phyloP scores from a whole-genome alignment of 1,140 invertebrate species.

The Anadara kagoshimensis region DNA sequence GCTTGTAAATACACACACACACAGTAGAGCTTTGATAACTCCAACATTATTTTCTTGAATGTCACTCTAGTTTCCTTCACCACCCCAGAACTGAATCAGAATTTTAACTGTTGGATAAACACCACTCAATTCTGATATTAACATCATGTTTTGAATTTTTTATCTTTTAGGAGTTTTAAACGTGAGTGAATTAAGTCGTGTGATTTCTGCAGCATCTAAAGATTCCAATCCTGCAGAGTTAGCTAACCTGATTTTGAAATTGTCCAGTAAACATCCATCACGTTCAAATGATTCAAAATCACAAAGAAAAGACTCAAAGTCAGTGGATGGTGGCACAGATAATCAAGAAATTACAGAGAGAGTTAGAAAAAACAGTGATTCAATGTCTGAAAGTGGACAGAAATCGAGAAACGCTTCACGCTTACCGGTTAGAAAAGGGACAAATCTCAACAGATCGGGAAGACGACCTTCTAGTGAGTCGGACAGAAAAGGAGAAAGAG shows the following conservation, averaged over 20 bases:
- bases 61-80: no score
- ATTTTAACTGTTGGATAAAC: no score
- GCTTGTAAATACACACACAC: no score
- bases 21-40: no score
- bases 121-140: no score
- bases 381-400: no score
- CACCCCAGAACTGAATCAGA: no score
- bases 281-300: neutral
- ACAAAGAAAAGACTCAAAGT: neutral
- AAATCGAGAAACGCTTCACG: constrained; percentile 3
- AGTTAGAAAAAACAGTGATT: no score
- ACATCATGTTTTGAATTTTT: no score
- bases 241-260: constrained; percentile 31
- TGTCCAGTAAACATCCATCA: constrained; percentile 28
- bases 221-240: constrained; percentile 29
- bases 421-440: constrained; percentile 32
- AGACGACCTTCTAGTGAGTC: constrained; percentile 1
- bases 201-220: constrained; percentile 17
- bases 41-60: no score
- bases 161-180: no score
- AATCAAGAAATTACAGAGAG: neutral
- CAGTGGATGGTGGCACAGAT: neutral
- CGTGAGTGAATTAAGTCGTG: constrained; percentile 24
- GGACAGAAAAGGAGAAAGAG: neutral
- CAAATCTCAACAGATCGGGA: neutral